Evolutionary conservation across 2,113 vertebrate genomes (phyloP).

Genomic region (Pithys albifrons): DNA sequence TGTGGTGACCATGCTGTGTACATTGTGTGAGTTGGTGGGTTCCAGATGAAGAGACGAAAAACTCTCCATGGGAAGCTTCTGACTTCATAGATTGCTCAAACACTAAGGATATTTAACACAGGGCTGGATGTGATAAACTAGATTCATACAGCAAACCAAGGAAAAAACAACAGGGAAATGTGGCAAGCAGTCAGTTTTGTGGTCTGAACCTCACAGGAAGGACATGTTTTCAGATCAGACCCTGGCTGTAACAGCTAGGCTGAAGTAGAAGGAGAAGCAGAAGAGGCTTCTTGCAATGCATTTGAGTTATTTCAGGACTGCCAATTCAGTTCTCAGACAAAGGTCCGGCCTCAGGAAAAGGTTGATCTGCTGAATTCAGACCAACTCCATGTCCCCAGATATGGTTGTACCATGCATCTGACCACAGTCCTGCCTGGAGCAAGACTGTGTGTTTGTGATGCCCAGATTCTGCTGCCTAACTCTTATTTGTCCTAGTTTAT

Average conservation of each 20-base stretch:
- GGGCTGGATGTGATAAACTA: slow-evolving; percentile 55
- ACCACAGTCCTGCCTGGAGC: not conserved
- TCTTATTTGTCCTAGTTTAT: not conserved
- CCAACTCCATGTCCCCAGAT: not conserved
- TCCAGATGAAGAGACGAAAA: slow-evolving; percentile 55
- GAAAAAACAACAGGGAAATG: slow-evolving; percentile 49
- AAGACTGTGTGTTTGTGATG: accelerated
- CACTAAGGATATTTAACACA: slow-evolving; percentile 4
- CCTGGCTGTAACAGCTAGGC: not conserved
- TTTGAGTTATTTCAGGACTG: not conserved
- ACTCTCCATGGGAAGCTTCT: slow-evolving; percentile 62
- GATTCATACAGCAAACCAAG: slow-evolving; percentile 5
- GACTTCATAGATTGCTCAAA: slow-evolving; percentile 57
- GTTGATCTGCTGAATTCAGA: not conserved
- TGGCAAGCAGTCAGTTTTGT: slow-evolving; percentile 63
- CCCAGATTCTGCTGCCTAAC: not conserved
- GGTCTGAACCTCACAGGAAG: slow-evolving; percentile 63
- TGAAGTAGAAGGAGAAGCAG: not conserved
- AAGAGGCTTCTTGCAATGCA: not conserved
- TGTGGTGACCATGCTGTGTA: slow-evolving; percentile 15
- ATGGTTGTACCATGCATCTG: not conserved
- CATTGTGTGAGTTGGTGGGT: not conserved
- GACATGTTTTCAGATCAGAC: slow-evolving; percentile 55
- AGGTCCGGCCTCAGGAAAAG: not conserved
- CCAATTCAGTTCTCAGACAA: not conserved